These are phyloP conservation scores for Sitophilus oryzae DNA, from an alignment of 1,140 invertebrate genomes.

Conservation along the genomic window DNA sequence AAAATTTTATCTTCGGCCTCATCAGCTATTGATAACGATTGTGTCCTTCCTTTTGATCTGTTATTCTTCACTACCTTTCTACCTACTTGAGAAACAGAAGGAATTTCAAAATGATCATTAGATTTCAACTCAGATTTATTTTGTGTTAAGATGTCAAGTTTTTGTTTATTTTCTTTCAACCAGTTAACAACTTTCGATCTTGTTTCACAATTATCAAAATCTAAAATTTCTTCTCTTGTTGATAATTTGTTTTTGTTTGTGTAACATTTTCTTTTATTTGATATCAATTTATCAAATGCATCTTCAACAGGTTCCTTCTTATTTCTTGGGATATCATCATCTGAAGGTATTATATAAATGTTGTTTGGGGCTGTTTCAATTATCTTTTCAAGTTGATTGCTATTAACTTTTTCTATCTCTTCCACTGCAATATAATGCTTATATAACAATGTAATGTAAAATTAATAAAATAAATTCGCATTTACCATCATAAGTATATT, in stretches of 20 bases:
- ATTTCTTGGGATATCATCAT: background rate
- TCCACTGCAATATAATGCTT: background rate
- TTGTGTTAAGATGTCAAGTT: slow-evolving; percentile 7
- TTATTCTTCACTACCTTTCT: background rate
- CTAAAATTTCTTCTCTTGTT: slow-evolving; percentile 10
- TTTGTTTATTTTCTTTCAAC: slow-evolving; percentile 15
- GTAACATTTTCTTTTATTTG: background rate
- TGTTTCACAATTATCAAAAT: slow-evolving; percentile 16
- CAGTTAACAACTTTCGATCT: slow-evolving; percentile 14
- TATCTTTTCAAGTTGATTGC: slow-evolving; percentile 2
- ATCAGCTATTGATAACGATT: background rate
- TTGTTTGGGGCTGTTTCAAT: slow-evolving; percentile 1
- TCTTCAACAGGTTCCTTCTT: background rate
- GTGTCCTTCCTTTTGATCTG: background rate
- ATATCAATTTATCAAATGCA: slow-evolving; percentile 12
- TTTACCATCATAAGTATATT: slow-evolving; percentile 19
- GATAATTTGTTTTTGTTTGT: slow-evolving; percentile 14
- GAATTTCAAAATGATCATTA: slow-evolving; percentile 2
- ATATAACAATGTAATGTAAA: background rate
- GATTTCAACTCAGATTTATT: background rate
- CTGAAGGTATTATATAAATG: background rate
- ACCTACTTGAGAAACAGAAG: slow-evolving; percentile 11
- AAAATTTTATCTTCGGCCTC: slow-evolving; percentile 3
- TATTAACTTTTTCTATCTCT: background rate
- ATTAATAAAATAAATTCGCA: slow-evolving; percentile 4